Conservation (phyloP, 2,888 invertebrate species). For the Callyntrura sp. region DNA sequence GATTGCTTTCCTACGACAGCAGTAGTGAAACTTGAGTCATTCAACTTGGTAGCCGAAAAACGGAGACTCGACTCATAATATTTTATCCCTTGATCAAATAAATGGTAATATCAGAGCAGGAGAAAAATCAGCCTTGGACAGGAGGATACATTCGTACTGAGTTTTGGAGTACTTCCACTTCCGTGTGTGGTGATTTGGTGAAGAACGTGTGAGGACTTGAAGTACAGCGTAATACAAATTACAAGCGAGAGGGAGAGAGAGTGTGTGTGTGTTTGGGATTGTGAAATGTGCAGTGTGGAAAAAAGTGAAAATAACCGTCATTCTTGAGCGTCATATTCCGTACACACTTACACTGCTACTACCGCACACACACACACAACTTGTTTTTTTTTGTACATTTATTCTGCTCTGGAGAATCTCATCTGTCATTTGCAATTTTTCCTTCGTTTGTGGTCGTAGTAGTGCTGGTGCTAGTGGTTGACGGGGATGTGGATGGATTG, state of each 20-base stretch:
- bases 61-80: no score
- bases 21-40: not conserved
- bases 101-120: no score
- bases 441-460: not conserved
- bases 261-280: no score
- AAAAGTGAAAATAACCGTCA: slow-evolving; percentile 14
- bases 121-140: not conserved
- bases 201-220: not conserved
- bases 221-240: not conserved
- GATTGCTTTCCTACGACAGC: not conserved
- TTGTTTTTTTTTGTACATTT: slow-evolving; percentile 18
- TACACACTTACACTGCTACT: no score
- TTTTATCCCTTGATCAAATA: no score
- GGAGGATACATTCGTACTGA: not conserved
- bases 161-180: not conserved
- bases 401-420: slow-evolving; percentile 46
- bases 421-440: slow-evolving; percentile 46
- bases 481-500: slow-evolving; percentile 3
- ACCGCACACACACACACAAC: no score
- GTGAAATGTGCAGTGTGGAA: no score
- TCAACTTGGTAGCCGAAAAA: slow-evolving; percentile 13
- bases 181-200: not conserved
- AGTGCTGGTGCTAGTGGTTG: not conserved
- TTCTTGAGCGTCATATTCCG: no score
- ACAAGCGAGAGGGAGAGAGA: no score